phyloP scores from a whole-genome alignment of 2,888 invertebrate species.

The Epinotia bilunana region DNA sequence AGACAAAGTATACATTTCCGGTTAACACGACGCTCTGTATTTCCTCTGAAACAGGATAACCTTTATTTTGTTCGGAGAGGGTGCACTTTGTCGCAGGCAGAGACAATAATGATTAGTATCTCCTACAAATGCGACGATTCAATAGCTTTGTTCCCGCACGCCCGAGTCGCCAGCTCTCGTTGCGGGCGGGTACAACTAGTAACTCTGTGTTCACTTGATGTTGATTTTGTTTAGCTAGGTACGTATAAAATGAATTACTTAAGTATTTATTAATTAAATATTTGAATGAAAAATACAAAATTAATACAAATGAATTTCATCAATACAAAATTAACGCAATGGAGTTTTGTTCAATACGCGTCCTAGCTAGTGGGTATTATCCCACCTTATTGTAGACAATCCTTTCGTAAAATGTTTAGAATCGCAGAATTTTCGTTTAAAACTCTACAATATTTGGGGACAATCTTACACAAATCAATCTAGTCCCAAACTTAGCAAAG shows the following conservation, averaged over 20 bases:
- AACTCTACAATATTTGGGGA: too few relatives aligned
- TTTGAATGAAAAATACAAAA: too few relatives aligned
- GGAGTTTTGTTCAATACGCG: not conserved
- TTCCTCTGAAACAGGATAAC: not conserved
- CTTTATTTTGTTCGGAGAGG: constrained; percentile 27
- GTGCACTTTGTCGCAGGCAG: constrained; percentile 31
- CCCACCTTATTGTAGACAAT: not conserved
- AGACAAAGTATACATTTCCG: not conserved
- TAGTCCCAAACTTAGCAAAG: too few relatives aligned
- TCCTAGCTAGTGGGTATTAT: not conserved
- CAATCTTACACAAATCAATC: too few relatives aligned
- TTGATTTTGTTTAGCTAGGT: not conserved
- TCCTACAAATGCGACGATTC: constrained; percentile 38
- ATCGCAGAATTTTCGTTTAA: too few relatives aligned
- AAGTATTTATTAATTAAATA: too few relatives aligned
- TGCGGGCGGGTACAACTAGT: constrained; percentile 28
- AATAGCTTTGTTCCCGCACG: constrained; percentile 37
- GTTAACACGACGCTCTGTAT: not conserved
- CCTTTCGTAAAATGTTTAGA: not conserved
- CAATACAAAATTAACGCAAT: too few relatives aligned
- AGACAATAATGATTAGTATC: constrained; percentile 42
- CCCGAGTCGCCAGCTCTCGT: constrained; percentile 24
- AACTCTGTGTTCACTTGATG: constrained; percentile 22
- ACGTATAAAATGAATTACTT: too few relatives aligned
- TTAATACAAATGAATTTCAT: too few relatives aligned